Evolutionary conservation across 2,888 invertebrate genomes (phyloP).

Genomic region (Pseudococcus viburni): DNA sequence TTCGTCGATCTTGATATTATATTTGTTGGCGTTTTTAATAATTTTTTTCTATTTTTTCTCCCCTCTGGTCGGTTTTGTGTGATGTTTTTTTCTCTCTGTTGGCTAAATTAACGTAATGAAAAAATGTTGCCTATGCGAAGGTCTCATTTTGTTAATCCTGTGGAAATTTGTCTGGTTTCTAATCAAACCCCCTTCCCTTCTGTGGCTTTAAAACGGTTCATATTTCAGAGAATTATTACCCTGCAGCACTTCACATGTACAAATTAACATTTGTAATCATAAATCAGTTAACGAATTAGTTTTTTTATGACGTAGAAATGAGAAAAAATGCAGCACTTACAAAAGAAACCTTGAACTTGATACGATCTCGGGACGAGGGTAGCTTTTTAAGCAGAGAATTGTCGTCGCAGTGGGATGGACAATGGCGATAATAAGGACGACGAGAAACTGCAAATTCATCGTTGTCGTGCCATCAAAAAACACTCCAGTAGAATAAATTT

Average conservation of each 20-base stretch:
- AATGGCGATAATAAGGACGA: background rate
- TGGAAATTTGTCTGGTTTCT: too few species aligned
- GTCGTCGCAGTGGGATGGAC: background rate
- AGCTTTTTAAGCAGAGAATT: background rate
- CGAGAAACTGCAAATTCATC: constrained; percentile 10
- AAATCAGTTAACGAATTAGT: too few species aligned
- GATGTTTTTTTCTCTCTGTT: background rate
- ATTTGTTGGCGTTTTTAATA: background rate
- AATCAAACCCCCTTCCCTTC: too few species aligned
- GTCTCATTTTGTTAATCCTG: too few species aligned
- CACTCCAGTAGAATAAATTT: constrained; percentile 24
- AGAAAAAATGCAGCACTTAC: background rate
- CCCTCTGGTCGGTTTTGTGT: background rate
- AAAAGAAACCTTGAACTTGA: background rate
- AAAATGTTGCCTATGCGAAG: too few species aligned
- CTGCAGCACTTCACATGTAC: too few species aligned
- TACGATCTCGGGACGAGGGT: background rate
- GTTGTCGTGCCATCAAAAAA: constrained; percentile 31
- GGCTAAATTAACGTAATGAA: too few species aligned
- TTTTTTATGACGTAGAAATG: background rate
- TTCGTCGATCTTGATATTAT: constrained; percentile 24
- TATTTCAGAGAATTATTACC: too few species aligned
- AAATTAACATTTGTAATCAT: too few species aligned
- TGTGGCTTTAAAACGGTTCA: too few species aligned
- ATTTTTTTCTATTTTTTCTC: background rate